phyloP scores from a whole-genome alignment of 2,113 vertebrate species.

The Mirza zaza region DNA sequence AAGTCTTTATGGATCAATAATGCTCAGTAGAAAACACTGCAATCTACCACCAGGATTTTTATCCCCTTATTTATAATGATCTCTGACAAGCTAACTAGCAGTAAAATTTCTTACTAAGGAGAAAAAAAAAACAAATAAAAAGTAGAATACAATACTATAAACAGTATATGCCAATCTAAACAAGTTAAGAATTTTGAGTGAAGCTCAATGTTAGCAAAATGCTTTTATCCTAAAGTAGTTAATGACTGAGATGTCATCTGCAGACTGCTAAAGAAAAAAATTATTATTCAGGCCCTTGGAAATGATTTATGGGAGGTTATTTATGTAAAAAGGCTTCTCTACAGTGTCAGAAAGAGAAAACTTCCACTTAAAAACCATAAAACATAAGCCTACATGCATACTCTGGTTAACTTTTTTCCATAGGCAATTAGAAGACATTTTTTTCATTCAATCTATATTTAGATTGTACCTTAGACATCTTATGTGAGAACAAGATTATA shows the following conservation, averaged over 20 bases:
- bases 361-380: conserved; percentile 58
- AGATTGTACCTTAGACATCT: conserved; percentile 35
- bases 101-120: conserved; percentile 65
- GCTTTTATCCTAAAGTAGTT: conserved; percentile 55
- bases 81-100: conserved; percentile 76
- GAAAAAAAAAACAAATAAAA: conserved; percentile 44
- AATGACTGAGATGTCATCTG: conserved; percentile 70
- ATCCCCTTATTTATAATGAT: conserved; percentile 70
- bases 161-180: conserved; percentile 63
- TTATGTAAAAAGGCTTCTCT: conserved; percentile 61
- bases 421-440: conserved; percentile 52
- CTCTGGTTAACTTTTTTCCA: background rate
- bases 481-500: conserved; percentile 40
- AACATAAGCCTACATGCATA: conserved; percentile 10
- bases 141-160: conserved; percentile 47
- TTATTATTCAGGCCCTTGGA: conserved; percentile 50
- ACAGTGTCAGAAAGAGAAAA: conserved; percentile 65
- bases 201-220: conserved; percentile 37
- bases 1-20: conserved; percentile 85
- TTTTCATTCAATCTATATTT: conserved; percentile 51
- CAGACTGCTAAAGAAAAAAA: conserved; percentile 64
- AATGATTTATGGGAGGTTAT: conserved; percentile 69
- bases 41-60: conserved; percentile 79
- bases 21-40: conserved; percentile 75
- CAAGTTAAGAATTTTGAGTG: conserved; percentile 62